Evolutionary conservation across 2,113 vertebrate genomes (phyloP).

Genomic region (Microtus richardsoni): DNA sequence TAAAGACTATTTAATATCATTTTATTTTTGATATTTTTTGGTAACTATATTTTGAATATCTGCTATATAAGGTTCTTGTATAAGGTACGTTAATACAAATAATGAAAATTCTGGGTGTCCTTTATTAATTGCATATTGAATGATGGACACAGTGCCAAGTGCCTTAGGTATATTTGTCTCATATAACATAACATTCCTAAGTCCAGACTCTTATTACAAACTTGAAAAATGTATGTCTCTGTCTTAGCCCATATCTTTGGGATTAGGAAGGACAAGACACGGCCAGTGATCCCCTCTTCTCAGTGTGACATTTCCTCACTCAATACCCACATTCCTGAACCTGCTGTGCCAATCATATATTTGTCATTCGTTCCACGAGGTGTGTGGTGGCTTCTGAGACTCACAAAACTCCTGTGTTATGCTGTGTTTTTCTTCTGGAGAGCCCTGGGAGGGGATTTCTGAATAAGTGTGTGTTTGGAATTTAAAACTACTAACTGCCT

Average conservation of each 20-base stretch:
- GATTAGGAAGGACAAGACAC: slow-evolving; percentile 14
- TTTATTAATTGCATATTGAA: not conserved
- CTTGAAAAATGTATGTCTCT: not conserved
- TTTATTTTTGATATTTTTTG: slow-evolving; percentile 27
- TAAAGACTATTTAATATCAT: slow-evolving; percentile 32
- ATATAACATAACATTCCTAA: not conserved
- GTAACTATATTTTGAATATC: slow-evolving; percentile 23
- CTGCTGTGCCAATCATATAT: slow-evolving; percentile 86
- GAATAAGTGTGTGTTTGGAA: slow-evolving; percentile 72
- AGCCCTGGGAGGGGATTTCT: slow-evolving; percentile 82
- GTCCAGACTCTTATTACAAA: slow-evolving; percentile 17
- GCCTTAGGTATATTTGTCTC: not conserved
- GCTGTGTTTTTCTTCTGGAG: slow-evolving; percentile 73
- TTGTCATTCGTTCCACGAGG: slow-evolving; percentile 73
- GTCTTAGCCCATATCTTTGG: not conserved
- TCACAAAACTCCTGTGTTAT: slow-evolving; percentile 75
- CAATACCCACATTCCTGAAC: slow-evolving; percentile 21
- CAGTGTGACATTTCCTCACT: not conserved
- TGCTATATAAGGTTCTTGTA: not conserved
- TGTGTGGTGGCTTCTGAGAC: slow-evolving; percentile 83
- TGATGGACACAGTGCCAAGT: not conserved
- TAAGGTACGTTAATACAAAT: slow-evolving; percentile 37
- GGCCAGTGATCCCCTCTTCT: not conserved
- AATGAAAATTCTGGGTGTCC: slow-evolving; percentile 2
- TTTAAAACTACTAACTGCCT: slow-evolving; percentile 80